Percentiles rank a stretch among this genome's conserved stretches.
Evolutionary conservation across 2,888 invertebrate species (phyloP).

Genomic region (Phymatocera aterrima): DNA sequence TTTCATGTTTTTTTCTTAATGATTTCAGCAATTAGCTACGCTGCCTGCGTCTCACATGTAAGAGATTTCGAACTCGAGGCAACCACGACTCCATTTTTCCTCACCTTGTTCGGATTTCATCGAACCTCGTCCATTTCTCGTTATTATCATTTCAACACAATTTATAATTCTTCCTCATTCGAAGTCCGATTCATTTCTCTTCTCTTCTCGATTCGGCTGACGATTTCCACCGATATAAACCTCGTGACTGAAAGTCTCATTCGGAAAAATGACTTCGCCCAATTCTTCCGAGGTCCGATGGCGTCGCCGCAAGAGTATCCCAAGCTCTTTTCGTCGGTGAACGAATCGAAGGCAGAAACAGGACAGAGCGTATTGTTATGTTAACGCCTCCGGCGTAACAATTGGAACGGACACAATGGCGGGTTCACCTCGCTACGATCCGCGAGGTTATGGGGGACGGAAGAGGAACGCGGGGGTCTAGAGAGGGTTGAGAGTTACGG

Average conservation of each 20-base stretch:
- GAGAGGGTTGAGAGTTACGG: slow-evolving; percentile 39
- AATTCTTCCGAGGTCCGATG: slow-evolving; percentile 2
- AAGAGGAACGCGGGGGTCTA: slow-evolving; percentile 19
- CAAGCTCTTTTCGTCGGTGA: slow-evolving; percentile 8
- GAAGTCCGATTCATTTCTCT: too few species aligned
- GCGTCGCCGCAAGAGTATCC: slow-evolving; percentile 14
- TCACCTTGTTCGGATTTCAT: slow-evolving; percentile 38
- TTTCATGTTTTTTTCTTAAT: slow-evolving; percentile 74
- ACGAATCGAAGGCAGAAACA: slow-evolving; percentile 44
- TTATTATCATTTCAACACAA: slow-evolving; percentile 5
- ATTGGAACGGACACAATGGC: slow-evolving; percentile 70
- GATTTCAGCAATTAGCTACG: slow-evolving; percentile 75
- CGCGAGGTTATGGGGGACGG: slow-evolving; percentile 32
- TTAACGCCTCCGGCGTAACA: slow-evolving; percentile 70
- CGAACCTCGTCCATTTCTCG: slow-evolving; percentile 12
- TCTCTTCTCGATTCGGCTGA: background rate
- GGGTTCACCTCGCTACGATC: slow-evolving; percentile 52
- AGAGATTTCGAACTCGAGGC: slow-evolving; percentile 23
- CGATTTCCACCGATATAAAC: background rate
- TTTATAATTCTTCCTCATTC: background rate
- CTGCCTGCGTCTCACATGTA: slow-evolving; percentile 64
- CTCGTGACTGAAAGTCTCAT: background rate
- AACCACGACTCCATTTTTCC: slow-evolving; percentile 33
- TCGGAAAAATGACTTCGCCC: background rate
- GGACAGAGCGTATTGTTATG: slow-evolving; percentile 66